Conservation (phyloP, 1,140 invertebrate species). For the Ericerus pela region DNA sequence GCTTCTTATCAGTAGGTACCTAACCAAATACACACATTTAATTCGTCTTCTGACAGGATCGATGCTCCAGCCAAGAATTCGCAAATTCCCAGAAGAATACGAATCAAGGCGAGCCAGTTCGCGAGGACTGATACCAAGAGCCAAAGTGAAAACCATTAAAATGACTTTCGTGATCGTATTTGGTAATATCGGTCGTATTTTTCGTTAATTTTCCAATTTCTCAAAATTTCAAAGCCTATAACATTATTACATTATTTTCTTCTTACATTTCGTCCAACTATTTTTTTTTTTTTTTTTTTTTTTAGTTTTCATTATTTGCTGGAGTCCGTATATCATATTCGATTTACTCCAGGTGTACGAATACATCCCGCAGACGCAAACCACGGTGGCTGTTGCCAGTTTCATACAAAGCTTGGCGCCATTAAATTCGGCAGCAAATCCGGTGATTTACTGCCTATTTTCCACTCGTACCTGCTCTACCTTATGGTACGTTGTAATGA, state of each 20-base stretch:
- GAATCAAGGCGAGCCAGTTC: conserved; percentile 54
- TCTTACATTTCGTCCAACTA: not conserved
- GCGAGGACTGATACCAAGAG: conserved; percentile 75
- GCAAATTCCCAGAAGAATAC: conserved; percentile 31
- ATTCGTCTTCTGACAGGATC: not conserved
- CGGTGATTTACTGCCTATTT: conserved; percentile 89
- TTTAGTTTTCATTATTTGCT: conserved; percentile 89
- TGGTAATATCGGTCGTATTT: conserved; percentile 42
- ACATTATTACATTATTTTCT: not conserved
- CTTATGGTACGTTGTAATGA: conserved; percentile 45
- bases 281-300: conserved; percentile 19
- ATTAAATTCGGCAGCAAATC: conserved; percentile 86
- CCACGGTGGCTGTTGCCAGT: conserved; percentile 66
- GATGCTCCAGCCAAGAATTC: not conserved
- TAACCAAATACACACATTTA: too few species aligned
- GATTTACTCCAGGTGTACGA: conserved; percentile 82
- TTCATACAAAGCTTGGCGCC: conserved; percentile 87
- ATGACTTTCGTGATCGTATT: conserved; percentile 94
- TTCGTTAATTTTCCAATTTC: not conserved
- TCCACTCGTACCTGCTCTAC: conserved; percentile 74
- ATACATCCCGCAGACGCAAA: conserved; percentile 62
- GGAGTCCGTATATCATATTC: conserved; percentile 90
- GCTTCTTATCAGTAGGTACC: too few species aligned
- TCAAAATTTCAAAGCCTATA: not conserved
- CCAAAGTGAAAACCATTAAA: conserved; percentile 90